These are phyloP conservation scores for Drosophila pachea DNA, from an alignment of 1,140 invertebrate genomes.

Conservation along the genomic window DNA sequence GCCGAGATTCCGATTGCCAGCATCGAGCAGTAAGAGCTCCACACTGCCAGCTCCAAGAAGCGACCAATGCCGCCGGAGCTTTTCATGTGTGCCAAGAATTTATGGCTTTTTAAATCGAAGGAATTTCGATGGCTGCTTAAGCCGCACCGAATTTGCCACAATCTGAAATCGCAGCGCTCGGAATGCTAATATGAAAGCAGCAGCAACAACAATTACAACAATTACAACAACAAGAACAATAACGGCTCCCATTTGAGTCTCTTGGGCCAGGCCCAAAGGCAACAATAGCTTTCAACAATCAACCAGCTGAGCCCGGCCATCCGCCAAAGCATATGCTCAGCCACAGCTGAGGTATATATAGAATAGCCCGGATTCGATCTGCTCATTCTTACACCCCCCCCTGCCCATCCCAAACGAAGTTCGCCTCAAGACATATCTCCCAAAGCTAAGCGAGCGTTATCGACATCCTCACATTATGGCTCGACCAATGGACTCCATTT, in stretches of 20 bases:
- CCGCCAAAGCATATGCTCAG: no score
- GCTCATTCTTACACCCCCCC: no score
- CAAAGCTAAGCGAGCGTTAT: no score
- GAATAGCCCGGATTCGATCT: no score
- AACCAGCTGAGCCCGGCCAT: no score
- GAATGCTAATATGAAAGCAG: constrained; percentile 13
- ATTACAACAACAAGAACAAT: background rate
- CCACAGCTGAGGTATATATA: no score
- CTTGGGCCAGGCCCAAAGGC: no score
- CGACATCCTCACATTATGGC: no score
- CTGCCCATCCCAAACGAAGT: no score
- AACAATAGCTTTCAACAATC: no score
- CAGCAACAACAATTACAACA: background rate
- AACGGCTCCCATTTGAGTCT: background rate
- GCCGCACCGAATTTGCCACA: constrained; percentile 44
- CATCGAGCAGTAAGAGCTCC: no score
- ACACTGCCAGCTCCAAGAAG: constrained; percentile 10
- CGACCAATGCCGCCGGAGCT: constrained; percentile 1
- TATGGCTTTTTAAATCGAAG: constrained; percentile 75
- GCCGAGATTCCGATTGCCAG: constrained; percentile 35
- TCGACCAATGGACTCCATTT: background rate
- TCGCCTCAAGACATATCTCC: no score
- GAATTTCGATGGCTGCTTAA: constrained; percentile 71
- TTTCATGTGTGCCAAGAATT: constrained; percentile 54
- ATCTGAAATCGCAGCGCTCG: constrained; percentile 7